These are phyloP conservation scores for Ailuropoda melanoleuca DNA, from an alignment of 2,113 vertebrate species.

Conservation along the genomic window DNA sequence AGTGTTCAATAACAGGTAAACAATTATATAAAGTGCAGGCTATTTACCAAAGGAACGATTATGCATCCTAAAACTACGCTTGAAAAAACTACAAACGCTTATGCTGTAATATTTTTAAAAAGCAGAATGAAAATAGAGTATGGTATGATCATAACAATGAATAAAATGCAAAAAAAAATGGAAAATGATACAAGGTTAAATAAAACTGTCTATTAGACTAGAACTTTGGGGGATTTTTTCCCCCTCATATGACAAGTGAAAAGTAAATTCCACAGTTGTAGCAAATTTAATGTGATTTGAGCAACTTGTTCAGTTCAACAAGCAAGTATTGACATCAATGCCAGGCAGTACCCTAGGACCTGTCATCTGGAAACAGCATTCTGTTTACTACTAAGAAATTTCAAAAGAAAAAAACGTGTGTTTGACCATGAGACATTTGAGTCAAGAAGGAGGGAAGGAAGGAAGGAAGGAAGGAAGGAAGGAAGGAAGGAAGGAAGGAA, in stretches of 20 bases:
- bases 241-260: neutral
- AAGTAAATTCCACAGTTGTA: neutral
- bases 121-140: neutral
- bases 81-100: neutral
- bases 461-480: neutral
- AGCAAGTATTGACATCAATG: neutral
- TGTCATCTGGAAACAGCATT: neutral
- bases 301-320: neutral
- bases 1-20: neutral
- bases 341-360: neutral
- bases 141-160: neutral
- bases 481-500: neutral
- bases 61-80: neutral
- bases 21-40: neutral
- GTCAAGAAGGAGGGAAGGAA: neutral
- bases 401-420: neutral
- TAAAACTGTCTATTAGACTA: neutral
- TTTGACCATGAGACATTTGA: neutral
- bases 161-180: neutral
- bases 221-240: neutral
- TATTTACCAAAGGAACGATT: neutral
- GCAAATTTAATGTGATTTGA: neutral
- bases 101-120: neutral
- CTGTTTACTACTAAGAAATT: neutral
- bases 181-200: neutral